Evolutionary conservation across 2,888 invertebrate species (phyloP).

Genomic region (Sisyra nigra): DNA sequence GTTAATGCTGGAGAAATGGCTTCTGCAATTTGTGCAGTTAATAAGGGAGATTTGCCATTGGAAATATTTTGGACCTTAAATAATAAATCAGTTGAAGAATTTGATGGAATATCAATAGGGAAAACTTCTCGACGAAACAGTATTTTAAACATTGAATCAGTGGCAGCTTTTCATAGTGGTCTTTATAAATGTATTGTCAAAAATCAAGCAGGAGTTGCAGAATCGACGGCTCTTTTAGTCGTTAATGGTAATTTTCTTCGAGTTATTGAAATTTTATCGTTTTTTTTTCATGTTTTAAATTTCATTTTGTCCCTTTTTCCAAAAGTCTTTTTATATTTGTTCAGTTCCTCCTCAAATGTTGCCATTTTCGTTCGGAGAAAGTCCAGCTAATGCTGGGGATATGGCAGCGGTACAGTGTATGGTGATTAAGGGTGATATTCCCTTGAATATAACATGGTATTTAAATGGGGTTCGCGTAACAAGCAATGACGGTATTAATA

Average conservation of each 20-base stretch:
- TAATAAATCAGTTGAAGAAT: conserved; percentile 34
- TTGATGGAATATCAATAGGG: conserved; percentile 23
- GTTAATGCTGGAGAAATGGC: conserved; percentile 47
- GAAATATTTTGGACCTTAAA: conserved; percentile 63
- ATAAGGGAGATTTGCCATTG: conserved; percentile 54
- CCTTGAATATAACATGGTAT: conserved; percentile 58
- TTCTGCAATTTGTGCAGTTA: conserved; percentile 43
- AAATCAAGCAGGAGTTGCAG: conserved; percentile 45
- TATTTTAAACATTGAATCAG: conserved; percentile 42
- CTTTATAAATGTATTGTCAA: conserved; percentile 45
- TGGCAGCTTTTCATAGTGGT: conserved; percentile 42
- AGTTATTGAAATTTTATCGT: not conserved
- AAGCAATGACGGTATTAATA: conserved; percentile 35
- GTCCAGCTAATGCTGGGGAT: conserved; percentile 31
- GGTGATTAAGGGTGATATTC: conserved; percentile 60
- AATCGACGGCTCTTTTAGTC: conserved; percentile 42
- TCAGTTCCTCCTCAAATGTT: conserved; percentile 67
- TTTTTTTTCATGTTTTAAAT: conserved; percentile 1
- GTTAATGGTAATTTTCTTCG: conserved; percentile 27
- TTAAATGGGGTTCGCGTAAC: conserved; percentile 30
- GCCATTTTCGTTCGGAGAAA: conserved; percentile 60
- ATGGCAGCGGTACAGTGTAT: conserved; percentile 33
- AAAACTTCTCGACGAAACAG: conserved; percentile 32
- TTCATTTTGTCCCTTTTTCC: not conserved
- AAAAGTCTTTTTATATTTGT: not conserved